Base-by-base conservation (phyloP, 2,888 invertebrate genomes). In the Lampropteryx suffumata region DNA sequence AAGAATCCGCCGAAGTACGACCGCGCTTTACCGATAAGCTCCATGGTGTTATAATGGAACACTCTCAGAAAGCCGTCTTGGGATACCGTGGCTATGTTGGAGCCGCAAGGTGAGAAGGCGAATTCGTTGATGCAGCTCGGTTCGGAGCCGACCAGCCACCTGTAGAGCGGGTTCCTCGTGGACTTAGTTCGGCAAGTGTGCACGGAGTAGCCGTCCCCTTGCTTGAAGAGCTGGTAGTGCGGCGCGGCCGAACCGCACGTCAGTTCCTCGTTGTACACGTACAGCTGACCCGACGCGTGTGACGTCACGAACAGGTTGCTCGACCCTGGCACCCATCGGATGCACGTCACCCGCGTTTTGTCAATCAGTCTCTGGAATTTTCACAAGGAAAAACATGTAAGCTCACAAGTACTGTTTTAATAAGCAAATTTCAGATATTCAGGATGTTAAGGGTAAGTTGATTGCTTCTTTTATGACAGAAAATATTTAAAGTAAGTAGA, bases 1-100 rank as follows among this genome's bases (percentile, higher is more conserved):
- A 99, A 89, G 70, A 99, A 94, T 28, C 99, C 99, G 40, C 99
- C 99, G 83, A 99, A 99, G 84, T 99, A 99, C 66, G 99, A 99
- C 59, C 98, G 93, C 59, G 98, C 98, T 50, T 95, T 92, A 10
- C 99, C 98, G 45, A 98, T 92, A 57, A 99, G 91, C 82, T 99
- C 99, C 98, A 99, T 98, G 24, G 96, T 96, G 77, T 98, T 97
- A 82, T 98, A 99, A 77, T 98, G 97, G 90, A 99, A 99, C 49
- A 99, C 97, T 57, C 99, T 91, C 29, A 99, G 91, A 80, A 97
- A 97, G 10, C 99, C 99, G 88, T 97, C 97, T 79, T 97, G 98
- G 13, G 98, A 96, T 1, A 97, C 99, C 34, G 97, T 94, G 4
- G 99, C 99, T 63, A 99, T 87, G 85, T 98, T 97, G 46, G 96